Percentiles rank a stretch among this genome's conserved stretches.
Conservation (phyloP, 1,140 invertebrate species). For the Cydia strobilella region DNA sequence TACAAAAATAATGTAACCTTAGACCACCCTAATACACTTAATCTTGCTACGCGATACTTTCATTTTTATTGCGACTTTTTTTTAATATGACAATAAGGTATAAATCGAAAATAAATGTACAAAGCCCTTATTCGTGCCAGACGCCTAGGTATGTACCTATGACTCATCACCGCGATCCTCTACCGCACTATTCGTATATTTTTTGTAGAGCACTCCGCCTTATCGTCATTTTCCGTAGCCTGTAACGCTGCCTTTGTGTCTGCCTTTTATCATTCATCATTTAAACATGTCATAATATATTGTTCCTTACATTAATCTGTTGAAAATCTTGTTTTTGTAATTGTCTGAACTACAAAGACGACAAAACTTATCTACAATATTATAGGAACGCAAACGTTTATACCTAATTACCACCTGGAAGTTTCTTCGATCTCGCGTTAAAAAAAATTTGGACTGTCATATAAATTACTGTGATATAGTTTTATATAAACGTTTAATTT, state of each 20-base stretch:
- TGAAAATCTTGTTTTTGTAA: neutral
- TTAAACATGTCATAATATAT: constrained; percentile 17
- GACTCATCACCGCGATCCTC: constrained; percentile 43
- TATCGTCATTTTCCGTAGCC: constrained; percentile 47
- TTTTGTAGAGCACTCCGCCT: constrained; percentile 38
- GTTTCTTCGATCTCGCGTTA: constrained; percentile 64
- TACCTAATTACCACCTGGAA: constrained; percentile 49
- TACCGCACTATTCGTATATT: constrained; percentile 29
- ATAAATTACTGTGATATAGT: constrained; percentile 78
- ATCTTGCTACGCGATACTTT: neutral
- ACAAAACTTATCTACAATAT: neutral
- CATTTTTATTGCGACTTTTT: neutral
- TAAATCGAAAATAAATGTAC: neutral
- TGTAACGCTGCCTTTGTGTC: constrained; percentile 50
- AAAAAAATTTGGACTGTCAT: constrained; percentile 59
- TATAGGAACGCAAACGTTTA: constrained; percentile 6
- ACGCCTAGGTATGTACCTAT: constrained; percentile 51
- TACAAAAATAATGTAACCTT: neutral
- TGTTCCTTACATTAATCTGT: neutral
- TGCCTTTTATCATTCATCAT: constrained; percentile 39
- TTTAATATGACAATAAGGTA: neutral
- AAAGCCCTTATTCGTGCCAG: neutral
- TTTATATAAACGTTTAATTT: constrained; percentile 69
- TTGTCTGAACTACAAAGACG: neutral
- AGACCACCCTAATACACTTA: too few species aligned